Base-by-base conservation (phyloP, 2,113 vertebrate species). In the Sakesphorus luctuosus region DNA sequence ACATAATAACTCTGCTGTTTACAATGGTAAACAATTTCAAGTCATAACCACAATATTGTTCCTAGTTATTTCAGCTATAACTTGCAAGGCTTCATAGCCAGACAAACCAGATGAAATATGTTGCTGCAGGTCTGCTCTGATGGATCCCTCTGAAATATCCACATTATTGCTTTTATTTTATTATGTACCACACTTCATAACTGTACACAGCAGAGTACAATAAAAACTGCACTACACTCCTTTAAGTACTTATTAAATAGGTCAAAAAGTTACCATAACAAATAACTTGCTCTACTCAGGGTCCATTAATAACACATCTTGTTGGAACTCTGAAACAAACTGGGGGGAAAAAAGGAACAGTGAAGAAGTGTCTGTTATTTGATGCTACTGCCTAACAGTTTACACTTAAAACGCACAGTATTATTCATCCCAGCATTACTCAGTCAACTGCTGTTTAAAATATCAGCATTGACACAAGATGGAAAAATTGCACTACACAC, bases 141-240 rank as follows among this genome's bases (percentile, higher is more conserved):
- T 97, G 97, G 97, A 98, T 98, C 98, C 99, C 98, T 98, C 97
- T 98, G 98, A 99, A 98, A 98, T 98, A 98, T 97, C 98, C 98
- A 97, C 98, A 98, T 98, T 99, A 99, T 99, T 99, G 98, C 98
- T 98, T 98, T 98, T 98, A 98, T 98, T 99, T 99, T 99, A 99
- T 99, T 99, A 98, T 98, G 98, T 97, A 98, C 98, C 98, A 97
- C 98, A 98, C 98, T 98, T 99, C 98, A 98, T 98, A 98, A 97
- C 96, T 71, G 96, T 94, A 96, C 89, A 96, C 97, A 95, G 92
- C 93, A 92, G 97, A 98, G 97, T 93, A 97, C 96, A 97, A 98
- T 98, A 98, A 98, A 98, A 98, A 93, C 94, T 91, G 89, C 67
- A 96, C 95, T 84, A 88, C 96, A 94, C 87, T 91, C 96, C 94